phyloP scores from a whole-genome alignment of 1,140 invertebrate species.

The Hylaeus volcanicus region DNA sequence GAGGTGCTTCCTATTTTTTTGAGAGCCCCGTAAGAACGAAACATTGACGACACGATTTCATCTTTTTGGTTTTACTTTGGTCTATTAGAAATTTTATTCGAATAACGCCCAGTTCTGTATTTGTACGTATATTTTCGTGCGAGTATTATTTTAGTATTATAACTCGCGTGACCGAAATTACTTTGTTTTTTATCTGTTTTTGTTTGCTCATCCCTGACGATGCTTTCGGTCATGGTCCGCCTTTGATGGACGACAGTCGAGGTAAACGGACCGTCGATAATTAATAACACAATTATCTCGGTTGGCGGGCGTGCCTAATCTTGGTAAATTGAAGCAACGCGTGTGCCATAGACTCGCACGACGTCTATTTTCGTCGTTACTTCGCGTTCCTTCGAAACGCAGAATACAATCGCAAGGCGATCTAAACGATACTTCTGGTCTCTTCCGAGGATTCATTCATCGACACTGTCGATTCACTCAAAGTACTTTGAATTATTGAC shows the following conservation, averaged over 20 bases:
- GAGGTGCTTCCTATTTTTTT: slow-evolving; percentile 47
- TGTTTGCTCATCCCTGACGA: not conserved
- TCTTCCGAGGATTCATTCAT: too few relatives aligned
- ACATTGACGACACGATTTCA: not conserved
- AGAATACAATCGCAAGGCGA: not conserved
- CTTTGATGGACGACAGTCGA: not conserved
- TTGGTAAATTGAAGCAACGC: slow-evolving; percentile 1
- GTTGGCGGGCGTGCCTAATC: not conserved
- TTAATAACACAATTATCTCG: slow-evolving; percentile 51
- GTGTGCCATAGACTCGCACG: not conserved
- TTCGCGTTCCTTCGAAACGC: not conserved
- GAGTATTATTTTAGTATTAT: too few relatives aligned
- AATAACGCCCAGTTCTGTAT: too few relatives aligned
- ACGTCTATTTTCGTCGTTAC: not conserved
- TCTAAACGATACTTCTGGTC: not conserved
- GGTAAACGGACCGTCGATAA: slow-evolving; percentile 17
- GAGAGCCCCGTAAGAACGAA: slow-evolving; percentile 10
- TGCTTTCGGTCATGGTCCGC: too few relatives aligned
- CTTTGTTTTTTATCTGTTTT: not conserved
- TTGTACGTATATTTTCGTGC: too few relatives aligned
- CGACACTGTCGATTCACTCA: too few relatives aligned
- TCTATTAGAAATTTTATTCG: too few relatives aligned
- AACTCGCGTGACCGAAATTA: too few relatives aligned
- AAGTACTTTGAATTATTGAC: too few relatives aligned
- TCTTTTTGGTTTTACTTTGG: too few relatives aligned